Conservation (phyloP, 2,888 invertebrate species). For the Meta bourneti region DNA sequence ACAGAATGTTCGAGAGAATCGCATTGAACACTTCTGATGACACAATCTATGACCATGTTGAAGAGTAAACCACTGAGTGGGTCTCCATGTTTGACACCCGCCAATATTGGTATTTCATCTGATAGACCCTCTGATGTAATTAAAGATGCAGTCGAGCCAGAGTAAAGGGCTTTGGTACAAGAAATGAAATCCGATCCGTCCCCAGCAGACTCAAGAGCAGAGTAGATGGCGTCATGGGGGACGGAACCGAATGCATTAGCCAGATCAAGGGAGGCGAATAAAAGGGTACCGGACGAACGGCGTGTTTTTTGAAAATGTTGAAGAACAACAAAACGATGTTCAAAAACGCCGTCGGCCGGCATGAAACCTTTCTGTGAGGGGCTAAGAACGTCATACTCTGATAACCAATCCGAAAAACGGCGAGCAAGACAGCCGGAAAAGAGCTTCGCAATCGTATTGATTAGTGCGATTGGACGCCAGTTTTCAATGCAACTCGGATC, state of each 20-base stretch:
- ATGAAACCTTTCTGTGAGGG: background rate
- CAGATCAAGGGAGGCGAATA: background rate
- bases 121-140: background rate
- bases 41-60: background rate
- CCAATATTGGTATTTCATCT: background rate
- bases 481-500: background rate
- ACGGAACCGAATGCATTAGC: background rate
- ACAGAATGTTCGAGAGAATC: background rate
- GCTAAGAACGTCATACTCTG: background rate
- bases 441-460: background rate
- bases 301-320: background rate
- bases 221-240: background rate
- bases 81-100: constrained; percentile 1
- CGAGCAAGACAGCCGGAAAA: background rate
- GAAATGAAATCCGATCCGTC: background rate
- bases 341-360: too few species aligned
- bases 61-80: background rate
- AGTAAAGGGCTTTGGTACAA: background rate
- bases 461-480: background rate
- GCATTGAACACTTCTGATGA: background rate
- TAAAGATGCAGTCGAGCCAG: background rate
- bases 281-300: accelerated
- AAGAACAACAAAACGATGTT: background rate
- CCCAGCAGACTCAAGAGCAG: background rate
- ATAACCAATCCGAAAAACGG: background rate